These are phyloP conservation scores for Gryllus longicercus DNA, from an alignment of 2,888 invertebrate genomes.

Conservation along the genomic window DNA sequence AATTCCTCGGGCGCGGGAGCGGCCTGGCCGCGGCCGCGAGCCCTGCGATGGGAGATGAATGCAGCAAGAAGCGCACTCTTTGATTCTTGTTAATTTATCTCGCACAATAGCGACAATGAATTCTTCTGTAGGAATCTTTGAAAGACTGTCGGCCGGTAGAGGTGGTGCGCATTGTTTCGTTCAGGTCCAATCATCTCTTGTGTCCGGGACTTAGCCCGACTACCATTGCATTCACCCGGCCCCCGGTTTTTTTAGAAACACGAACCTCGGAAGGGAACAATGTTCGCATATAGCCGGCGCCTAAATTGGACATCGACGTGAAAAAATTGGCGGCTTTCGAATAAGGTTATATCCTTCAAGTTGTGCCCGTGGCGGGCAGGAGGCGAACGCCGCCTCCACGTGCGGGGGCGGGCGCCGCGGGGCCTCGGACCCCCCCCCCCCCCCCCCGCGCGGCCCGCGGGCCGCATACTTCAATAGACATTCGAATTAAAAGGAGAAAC, in stretches of 20 bases:
- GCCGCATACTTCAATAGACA: too few species aligned
- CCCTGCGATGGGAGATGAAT: background rate
- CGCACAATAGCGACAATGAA: slow-evolving; percentile 17
- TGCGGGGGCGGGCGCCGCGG: too few species aligned
- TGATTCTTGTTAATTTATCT: slow-evolving; percentile 17
- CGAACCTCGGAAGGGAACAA: background rate
- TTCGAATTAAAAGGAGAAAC: too few species aligned
- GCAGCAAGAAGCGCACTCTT: background rate
- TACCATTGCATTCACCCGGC: background rate
- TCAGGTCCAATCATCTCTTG: slow-evolving; percentile 17
- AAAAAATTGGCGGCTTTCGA: background rate
- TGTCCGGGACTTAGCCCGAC: background rate
- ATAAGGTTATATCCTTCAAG: background rate
- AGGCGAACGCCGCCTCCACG: too few species aligned
- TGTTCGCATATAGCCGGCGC: background rate
- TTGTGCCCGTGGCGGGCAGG: background rate
- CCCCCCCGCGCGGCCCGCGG: too few species aligned
- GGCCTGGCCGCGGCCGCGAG: background rate
- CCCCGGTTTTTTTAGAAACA: background rate
- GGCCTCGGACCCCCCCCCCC: too few species aligned
- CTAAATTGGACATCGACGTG: background rate
- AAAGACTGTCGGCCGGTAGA: slow-evolving; percentile 5
- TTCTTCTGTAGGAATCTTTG: slow-evolving; percentile 17
- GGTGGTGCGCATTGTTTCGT: slow-evolving; percentile 17
- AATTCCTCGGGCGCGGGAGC: background rate